Evolutionary conservation across 1,140 invertebrate species (phyloP), one percentile per base, ranked within the genome.

Genomic region (Leptinotarsa undecemlineata): DNA sequence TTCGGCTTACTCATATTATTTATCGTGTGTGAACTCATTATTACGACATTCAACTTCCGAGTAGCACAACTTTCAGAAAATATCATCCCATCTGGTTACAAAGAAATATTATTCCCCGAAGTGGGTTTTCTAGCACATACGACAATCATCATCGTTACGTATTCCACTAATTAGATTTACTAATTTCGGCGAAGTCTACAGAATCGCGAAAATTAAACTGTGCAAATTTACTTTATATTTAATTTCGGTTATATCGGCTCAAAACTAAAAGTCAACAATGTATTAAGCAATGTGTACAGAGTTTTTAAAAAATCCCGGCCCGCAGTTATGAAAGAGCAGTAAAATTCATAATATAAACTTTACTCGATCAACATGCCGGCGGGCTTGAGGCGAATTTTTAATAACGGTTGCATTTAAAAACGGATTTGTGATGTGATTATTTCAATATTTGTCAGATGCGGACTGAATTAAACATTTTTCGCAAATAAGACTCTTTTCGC

Each of bases 311-410:
- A 81, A 81, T 81, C 79, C 76, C 68, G 74, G 79, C 78, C 78
- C 60, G 75, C 79, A 76, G 78, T 76, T 68, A 79, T 76, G 78
- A 81, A 79, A 78, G 75, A 77, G 79, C 79, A 81, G 79, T 81
- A 81, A 81, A 81, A 81, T 81, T 81, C 79, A 81, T 81, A 81
- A 81, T 81, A 81, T 74, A 81, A 81, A 81, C 79, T 81, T 81
- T 81, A 77, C 79, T 81, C 79, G 77, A 81, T 81, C 79, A 81
- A 81, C 79, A 81, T 74, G 71, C 79, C 78, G 21, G 42, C 47
- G 71, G 71, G 71, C 21, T 72, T 21, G 51, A 72, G 71, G 62
- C 71, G 71, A 72, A 72, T 72, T 72, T 72, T 72, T 72, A 72
- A 72, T 72, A 72, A 72, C 71, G 62, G 60, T 64, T 64, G 62